Evolutionary conservation across 1,140 invertebrate species (phyloP), one percentile per base, ranked within the genome.

Genomic region (Tenebrio molitor): DNA sequence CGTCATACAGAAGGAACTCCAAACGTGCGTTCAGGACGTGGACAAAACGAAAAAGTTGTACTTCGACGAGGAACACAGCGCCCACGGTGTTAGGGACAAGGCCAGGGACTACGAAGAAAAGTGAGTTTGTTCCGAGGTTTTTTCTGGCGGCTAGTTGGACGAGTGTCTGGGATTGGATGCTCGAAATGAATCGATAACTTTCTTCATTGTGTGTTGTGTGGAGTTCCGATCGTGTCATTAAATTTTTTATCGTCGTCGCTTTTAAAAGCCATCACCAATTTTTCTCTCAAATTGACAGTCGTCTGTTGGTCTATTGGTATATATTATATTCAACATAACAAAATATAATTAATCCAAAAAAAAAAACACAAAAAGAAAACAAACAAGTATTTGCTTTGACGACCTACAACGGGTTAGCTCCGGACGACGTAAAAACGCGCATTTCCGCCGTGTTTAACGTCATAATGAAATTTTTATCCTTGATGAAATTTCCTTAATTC

Each of bases 61-160:
- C 84, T 96, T 95, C 77, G 95, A 98, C 74, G 97, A 99, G 79
- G 97, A 98, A 81, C 94, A 97, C 76, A 91, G 94, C 23, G 95
- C 97, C 6, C 94, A 97, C 79, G 96, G 98, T 80, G 96, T 97
- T 0, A 87, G 96, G 41, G 95, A 96, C 79, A 98, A 98, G 82
- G 95, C 96, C 63, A 91, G 93, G 76, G 96, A 98, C 72, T 97
- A 97, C 71, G 97, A 98, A 83, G 96, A 98, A 85, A 98, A 97
- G 93, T 97, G 86, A 76, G 75, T 74, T 5, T 12, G 12, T 53
- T 53, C 14, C 16, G 10, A 4, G 46, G 10, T 17, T 44, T 44
- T 15, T 15, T n/a, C 17, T 25, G 15, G 23, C 46, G 23, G 10
- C 3, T 10, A 39, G 12, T 12, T 39, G 6, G 29, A 5, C 4